These are phyloP conservation scores for Ornithorhynchus anatinus DNA, from an alignment of 2,113 vertebrate species.

Conservation along the genomic window DNA sequence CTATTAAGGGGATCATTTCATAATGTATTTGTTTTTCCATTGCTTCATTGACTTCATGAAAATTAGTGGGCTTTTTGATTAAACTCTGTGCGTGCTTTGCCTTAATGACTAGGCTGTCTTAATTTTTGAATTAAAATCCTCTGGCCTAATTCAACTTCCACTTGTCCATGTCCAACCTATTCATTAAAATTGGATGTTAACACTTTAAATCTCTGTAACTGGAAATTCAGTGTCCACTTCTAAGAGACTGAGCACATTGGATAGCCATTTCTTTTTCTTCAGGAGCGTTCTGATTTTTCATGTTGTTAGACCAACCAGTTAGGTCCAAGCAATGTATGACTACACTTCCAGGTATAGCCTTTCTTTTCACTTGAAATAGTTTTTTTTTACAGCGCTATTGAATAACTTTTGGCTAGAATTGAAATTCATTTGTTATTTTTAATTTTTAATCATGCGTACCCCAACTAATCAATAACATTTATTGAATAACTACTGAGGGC, in stretches of 20 bases:
- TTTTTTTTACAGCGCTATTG: too few species aligned
- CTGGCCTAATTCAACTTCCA: background rate
- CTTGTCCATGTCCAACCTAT: background rate
- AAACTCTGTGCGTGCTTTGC: constrained; percentile 5
- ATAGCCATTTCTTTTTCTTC: too few species aligned
- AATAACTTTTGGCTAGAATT: too few species aligned
- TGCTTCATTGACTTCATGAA: constrained; percentile 21
- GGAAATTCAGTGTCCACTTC: background rate
- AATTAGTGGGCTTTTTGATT: constrained; percentile 11
- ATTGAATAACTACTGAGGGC: too few species aligned
- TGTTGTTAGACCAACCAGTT: too few species aligned
- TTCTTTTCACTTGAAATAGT: too few species aligned
- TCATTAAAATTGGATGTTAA: background rate
- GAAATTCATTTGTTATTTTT: too few species aligned
- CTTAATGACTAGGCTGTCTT: constrained; percentile 12
- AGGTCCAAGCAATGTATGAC: too few species aligned
- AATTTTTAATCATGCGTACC: too few species aligned
- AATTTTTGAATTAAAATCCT: constrained; percentile 7
- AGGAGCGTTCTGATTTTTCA: too few species aligned
- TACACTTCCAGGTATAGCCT: too few species aligned
- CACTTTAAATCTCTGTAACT: background rate
- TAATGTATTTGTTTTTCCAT: constrained; percentile 7
- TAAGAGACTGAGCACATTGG: background rate
- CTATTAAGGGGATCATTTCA: constrained; percentile 10
- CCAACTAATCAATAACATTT: too few species aligned